Percentiles rank a stretch among this genome's conserved stretches.
These are phyloP conservation scores for Emmelina monodactyla DNA, from an alignment of 2,888 invertebrate species.

Conservation along the genomic window DNA sequence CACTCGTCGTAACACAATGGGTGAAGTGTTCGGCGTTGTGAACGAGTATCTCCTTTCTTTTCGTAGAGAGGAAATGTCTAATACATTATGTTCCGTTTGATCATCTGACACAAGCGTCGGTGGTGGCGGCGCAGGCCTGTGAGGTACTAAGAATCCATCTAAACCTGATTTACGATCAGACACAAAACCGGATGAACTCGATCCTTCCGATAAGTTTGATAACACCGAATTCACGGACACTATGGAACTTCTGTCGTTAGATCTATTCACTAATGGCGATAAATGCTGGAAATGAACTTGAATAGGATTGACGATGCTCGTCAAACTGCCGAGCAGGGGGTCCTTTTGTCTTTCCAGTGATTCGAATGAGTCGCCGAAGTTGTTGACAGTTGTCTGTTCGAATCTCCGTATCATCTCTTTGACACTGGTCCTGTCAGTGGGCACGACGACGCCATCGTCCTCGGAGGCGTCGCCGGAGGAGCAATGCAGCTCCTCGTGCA, in stretches of 20 bases:
- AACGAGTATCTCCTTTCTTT: slow-evolving; percentile 40
- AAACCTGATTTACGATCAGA: slow-evolving; percentile 47
- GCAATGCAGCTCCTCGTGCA: slow-evolving; percentile 36
- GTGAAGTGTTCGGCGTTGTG: slow-evolving; percentile 43
- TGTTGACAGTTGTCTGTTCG: slow-evolving; percentile 37
- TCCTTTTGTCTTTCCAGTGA: slow-evolving; percentile 42
- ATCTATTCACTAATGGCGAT: slow-evolving; percentile 33
- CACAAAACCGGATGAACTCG: slow-evolving; percentile 57
- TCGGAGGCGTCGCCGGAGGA: slow-evolving; percentile 37
- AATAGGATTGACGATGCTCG: slow-evolving; percentile 48
- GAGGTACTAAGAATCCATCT: slow-evolving; percentile 35
- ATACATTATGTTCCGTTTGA: slow-evolving; percentile 29
- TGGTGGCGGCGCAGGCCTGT: slow-evolving; percentile 56
- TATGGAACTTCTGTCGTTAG: slow-evolving; percentile 53
- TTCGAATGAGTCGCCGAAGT: slow-evolving; percentile 38
- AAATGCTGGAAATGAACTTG: slow-evolving; percentile 46
- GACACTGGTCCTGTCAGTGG: slow-evolving; percentile 43
- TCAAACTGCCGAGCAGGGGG: slow-evolving; percentile 38
- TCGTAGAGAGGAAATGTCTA: slow-evolving; percentile 16
- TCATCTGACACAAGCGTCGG: slow-evolving; percentile 43
- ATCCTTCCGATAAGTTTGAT: slow-evolving; percentile 55
- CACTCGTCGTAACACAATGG: slow-evolving; percentile 37
- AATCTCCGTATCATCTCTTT: slow-evolving; percentile 55
- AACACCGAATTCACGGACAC: slow-evolving; percentile 59
- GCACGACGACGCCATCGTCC: slow-evolving; percentile 42